Percentiles rank a stretch among this genome's conserved stretches.
These are phyloP conservation scores for Laspeyria flexula DNA, from an alignment of 2,888 invertebrate species.

Conservation along the genomic window DNA sequence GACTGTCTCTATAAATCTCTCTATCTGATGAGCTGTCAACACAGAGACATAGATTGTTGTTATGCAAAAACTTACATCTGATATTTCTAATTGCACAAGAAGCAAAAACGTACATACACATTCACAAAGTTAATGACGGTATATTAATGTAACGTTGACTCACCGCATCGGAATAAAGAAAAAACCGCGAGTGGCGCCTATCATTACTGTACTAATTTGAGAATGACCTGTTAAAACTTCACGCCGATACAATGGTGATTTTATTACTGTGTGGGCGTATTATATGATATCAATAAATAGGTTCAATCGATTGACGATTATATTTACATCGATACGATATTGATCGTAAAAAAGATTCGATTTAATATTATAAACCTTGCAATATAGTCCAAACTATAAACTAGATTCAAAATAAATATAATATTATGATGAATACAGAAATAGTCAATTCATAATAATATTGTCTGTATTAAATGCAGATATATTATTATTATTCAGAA, in stretches of 20 bases:
- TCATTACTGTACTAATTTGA: constrained; percentile 10
- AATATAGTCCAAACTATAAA: too few species aligned
- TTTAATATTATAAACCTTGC: too few species aligned
- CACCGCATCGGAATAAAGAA: constrained; percentile 9
- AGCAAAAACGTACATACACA: constrained; percentile 6
- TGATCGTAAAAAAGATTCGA: too few species aligned
- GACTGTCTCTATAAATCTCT: constrained; percentile 3
- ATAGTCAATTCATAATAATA: too few species aligned
- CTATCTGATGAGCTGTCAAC: constrained; percentile 4
- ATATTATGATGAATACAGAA: too few species aligned
- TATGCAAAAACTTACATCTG: not conserved
- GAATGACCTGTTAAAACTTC: too few species aligned
- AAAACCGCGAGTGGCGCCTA: constrained; percentile 13
- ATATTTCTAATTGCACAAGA: not conserved
- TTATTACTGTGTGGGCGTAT: constrained; percentile 1
- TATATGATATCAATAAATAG: not conserved
- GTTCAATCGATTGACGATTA: not conserved
- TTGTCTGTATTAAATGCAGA: too few species aligned
- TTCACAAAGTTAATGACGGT: constrained; percentile 6
- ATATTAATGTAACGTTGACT: constrained; percentile 19
- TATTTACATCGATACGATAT: too few species aligned
- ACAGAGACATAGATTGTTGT: not conserved
- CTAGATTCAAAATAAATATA: too few species aligned
- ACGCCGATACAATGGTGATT: constrained; percentile 2
- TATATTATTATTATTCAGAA: too few species aligned